These are phyloP conservation scores for Apistogramma diplotaenia DNA, from an alignment of 2,113 vertebrate genomes.

Conservation along the genomic window DNA sequence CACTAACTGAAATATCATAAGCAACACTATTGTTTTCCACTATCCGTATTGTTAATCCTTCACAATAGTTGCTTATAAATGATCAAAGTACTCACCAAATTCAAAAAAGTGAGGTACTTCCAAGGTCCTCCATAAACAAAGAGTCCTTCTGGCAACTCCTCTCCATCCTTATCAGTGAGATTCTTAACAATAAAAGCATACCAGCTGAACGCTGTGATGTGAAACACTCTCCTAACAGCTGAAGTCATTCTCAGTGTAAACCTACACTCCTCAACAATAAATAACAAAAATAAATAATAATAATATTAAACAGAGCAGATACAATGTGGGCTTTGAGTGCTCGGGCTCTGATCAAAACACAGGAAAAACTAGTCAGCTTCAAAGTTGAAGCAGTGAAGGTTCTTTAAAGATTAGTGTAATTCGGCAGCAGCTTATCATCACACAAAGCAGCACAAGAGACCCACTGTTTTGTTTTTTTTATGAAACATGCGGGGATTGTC, in stretches of 20 bases:
- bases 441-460: conserved; percentile 50
- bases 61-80: not conserved
- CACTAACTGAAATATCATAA: conserved; percentile 64
- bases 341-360: too few relatives aligned
- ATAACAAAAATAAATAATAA: conserved; percentile 1
- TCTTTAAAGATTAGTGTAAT: conserved; percentile 59
- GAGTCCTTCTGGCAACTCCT: conserved; percentile 69
- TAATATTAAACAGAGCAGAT: not conserved
- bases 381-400: not conserved
- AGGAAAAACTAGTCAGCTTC: not conserved
- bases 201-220: conserved; percentile 70
- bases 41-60: not conserved
- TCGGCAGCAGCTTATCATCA: conserved; percentile 31
- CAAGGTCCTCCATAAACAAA: conserved; percentile 78
- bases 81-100: conserved; percentile 63
- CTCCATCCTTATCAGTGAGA: conserved; percentile 61
- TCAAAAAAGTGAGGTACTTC: conserved; percentile 82
- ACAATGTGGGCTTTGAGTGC: too few relatives aligned
- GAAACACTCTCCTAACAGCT: conserved; percentile 44
- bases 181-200: conserved; percentile 67
- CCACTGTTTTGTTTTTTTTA: conserved; percentile 65
- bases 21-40: not conserved
- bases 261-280: not conserved
- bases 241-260: conserved; percentile 42
- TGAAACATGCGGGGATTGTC: not conserved